Percentiles rank a stretch among this genome's conserved stretches.
phyloP scores from a whole-genome alignment of 2,797 vertebrate species.

The Microcaecilia unicolor region DNA sequence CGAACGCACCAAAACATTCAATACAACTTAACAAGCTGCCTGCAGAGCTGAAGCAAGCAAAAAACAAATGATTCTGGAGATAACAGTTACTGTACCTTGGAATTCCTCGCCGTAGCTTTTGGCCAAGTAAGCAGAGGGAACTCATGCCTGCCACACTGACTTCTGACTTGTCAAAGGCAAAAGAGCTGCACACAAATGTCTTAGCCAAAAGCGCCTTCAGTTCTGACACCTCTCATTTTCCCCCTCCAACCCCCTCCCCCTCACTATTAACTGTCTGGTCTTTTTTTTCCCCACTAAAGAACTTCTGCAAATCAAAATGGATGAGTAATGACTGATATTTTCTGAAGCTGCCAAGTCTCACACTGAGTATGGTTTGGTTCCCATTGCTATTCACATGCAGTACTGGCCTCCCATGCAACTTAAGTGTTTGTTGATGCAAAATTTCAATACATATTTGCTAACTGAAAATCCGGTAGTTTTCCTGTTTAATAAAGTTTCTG shows the following conservation, averaged over 20 bases:
- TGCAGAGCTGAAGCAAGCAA: no score
- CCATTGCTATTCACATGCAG: slow-evolving; percentile 9
- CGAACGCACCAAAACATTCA: no score
- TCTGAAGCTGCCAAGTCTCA: slow-evolving; percentile 38
- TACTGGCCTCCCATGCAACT: slow-evolving; percentile 9
- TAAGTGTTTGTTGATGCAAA: slow-evolving; percentile 2
- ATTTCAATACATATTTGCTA: slow-evolving; percentile 17
- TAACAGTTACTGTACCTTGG: no score
- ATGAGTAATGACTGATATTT: slow-evolving; percentile 52
- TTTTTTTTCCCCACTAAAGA: no score
- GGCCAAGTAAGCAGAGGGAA: slow-evolving; percentile 23
- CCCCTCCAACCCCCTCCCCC: no score
- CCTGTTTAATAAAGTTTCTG: slow-evolving; percentile 1
- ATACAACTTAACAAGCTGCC: no score
- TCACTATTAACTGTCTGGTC: no score
- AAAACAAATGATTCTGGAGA: no score
- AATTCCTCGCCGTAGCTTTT: slow-evolving; percentile 35
- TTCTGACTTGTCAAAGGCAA: slow-evolving; percentile 7
- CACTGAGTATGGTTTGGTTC: slow-evolving; percentile 28
- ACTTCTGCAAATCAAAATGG: slow-evolving; percentile 57
- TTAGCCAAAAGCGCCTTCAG: slow-evolving; percentile 25
- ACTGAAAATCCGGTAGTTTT: slow-evolving; percentile 11
- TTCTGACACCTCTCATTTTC: slow-evolving; percentile 46
- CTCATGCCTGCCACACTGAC: slow-evolving; percentile 3
- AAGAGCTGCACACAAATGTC: slow-evolving; percentile 22